Conservation (phyloP, 92 coral and sea anemone species). For the Porites lobata region DNA sequence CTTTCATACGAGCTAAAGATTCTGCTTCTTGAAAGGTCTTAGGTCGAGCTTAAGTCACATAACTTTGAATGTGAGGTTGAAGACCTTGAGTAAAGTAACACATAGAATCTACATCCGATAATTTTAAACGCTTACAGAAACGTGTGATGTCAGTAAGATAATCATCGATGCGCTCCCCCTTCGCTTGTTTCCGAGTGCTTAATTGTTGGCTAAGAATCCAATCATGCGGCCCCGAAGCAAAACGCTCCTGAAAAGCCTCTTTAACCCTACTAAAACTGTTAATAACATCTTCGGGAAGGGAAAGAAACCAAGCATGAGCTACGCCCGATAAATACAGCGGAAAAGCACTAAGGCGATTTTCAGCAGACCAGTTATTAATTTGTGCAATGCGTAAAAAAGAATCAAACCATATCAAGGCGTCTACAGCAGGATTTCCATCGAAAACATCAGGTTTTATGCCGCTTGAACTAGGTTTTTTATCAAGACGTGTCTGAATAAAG, state of each 20-base stretch:
- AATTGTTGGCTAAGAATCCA: constrained; percentile 1
- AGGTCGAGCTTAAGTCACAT: not conserved
- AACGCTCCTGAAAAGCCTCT: not conserved
- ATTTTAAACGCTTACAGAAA: not conserved
- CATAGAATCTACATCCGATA: too few species aligned
- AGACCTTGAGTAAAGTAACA: too few species aligned
- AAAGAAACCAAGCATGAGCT: constrained; percentile 1
- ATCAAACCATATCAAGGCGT: not conserved
- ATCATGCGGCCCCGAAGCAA: constrained; percentile 2
- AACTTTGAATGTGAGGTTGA: not conserved
- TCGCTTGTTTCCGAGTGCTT: not conserved
- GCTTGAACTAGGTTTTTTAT: not conserved
- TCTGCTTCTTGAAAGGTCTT: not conserved
- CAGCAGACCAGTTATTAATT: not conserved
- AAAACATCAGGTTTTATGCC: not conserved
- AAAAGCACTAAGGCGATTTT: not conserved
- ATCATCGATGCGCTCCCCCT: not conserved
- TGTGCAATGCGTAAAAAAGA: not conserved
- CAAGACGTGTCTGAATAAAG: not conserved
- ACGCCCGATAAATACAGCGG: not conserved
- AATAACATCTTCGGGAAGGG: not conserved
- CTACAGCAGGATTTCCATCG: not conserved
- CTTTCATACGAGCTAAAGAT: not conserved
- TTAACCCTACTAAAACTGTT: not conserved
- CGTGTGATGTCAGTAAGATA: not conserved